Percentiles rank a stretch among this genome's conserved stretches.
Conservation (phyloP, 2,888 invertebrate species). For the Monoplex corrugatus region DNA sequence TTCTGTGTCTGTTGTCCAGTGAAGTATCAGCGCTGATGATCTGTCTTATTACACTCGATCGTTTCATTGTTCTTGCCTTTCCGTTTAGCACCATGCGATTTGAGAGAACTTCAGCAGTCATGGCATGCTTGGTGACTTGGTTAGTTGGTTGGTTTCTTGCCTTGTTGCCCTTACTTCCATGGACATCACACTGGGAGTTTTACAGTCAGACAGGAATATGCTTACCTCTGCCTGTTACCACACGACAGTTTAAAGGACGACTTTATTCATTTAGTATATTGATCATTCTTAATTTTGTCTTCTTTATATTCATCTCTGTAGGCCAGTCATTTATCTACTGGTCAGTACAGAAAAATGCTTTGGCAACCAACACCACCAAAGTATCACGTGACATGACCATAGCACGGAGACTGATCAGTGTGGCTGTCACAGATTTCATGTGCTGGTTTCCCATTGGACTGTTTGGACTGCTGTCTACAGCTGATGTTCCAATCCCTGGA, state of each 20-base stretch:
- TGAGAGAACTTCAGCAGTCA: background rate
- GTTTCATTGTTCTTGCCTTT: background rate
- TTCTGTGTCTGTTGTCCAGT: background rate
- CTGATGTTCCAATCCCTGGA: background rate
- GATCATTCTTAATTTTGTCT: background rate
- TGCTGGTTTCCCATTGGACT: conserved; percentile 21
- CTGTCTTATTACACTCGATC: too few relatives aligned
- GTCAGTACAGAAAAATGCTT: background rate
- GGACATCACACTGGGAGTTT: background rate
- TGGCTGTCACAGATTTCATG: background rate
- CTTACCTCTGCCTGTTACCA: background rate
- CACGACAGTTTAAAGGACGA: background rate
- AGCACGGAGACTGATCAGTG: background rate
- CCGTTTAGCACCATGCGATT: background rate
- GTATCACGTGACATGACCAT: background rate
- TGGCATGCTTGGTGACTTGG: background rate
- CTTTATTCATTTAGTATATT: background rate
- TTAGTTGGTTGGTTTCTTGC: background rate
- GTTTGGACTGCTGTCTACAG: background rate
- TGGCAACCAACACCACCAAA: background rate
- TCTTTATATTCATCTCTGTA: background rate
- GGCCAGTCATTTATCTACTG: conserved; percentile 3
- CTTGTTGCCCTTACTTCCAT: background rate
- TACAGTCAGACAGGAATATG: conserved; percentile 3
- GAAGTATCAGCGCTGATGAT: conserved; percentile 6